Evolutionary conservation across 2,797 vertebrate genomes (phyloP), one percentile per base, ranked within the genome.

Genomic region (Acipenser oxyrinchus): DNA sequence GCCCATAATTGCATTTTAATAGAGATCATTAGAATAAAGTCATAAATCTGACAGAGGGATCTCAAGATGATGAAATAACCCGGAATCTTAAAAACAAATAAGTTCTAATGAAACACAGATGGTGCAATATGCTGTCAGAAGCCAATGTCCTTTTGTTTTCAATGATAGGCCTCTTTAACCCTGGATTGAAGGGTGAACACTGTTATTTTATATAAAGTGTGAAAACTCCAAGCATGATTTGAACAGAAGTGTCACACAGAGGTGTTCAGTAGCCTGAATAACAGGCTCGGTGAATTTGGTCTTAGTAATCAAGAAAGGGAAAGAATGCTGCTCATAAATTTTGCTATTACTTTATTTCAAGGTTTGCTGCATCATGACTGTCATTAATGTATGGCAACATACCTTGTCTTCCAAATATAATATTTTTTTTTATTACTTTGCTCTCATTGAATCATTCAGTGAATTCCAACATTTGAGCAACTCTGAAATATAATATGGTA

Each of bases 301-400:
- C 78, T 71, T 70, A 75, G 77, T 79, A 81, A 81, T 85, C 81
- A 76, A 72, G 72, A 71, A 76, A 77, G 76, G 77, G 78, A 74
- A 77, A 73, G 77, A 82, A 83, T 78, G 81, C 77, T 79, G 80
- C 85, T 85, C 82, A 86, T 80, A 79, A 66, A 81, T 81, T 83
- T 82, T 78, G 78, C 75, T 75, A 81, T 82, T 82, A 76, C 77
- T 79, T 86, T 84, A 84, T 87, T 86, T 85, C 83, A 84, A 79
- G 83, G 77, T 74, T 84, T 83, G 78, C 82, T 82, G 81, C 82
- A 77, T 79, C 77, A 76, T 74, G 70, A 70, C 76, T 83, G 81
- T 82, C 80, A 80, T 84, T 84, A 84, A 80, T 79, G 69, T 74
- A 79, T 70, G 68, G 74, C 76, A 68, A 77, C 74, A 53, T 69